phyloP scores from a whole-genome alignment of 2,797 vertebrate species.

The Malurus leucopterus region DNA sequence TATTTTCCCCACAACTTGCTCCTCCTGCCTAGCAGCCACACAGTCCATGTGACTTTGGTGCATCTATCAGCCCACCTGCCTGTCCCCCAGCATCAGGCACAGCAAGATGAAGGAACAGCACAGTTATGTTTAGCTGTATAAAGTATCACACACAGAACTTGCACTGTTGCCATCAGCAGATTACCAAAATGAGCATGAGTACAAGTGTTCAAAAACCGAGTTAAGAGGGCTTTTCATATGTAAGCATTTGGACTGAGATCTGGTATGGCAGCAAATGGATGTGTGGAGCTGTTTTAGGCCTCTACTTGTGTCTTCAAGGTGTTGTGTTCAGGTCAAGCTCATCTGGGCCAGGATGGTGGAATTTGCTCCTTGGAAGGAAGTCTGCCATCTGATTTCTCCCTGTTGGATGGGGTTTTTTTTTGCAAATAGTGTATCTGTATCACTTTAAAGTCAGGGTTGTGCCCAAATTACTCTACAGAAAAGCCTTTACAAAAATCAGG shows the following conservation, averaged over 20 bases:
- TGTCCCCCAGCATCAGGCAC: not conserved
- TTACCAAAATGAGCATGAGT: not conserved
- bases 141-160: not conserved
- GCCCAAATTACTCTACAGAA: not conserved
- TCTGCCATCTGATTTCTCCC: not conserved
- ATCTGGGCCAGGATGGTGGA: not conserved
- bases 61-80: not conserved
- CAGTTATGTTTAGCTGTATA: not conserved
- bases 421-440: not conserved
- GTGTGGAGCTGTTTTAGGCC: not conserved
- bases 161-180: not conserved
- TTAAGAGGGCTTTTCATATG: not conserved
- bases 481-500: not conserved
- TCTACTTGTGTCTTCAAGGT: not conserved
- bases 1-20: not conserved
- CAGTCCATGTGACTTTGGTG: fast-evolving
- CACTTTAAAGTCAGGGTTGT: not conserved
- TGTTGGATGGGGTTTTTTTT: not conserved
- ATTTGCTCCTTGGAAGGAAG: not conserved
- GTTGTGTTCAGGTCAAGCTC: not conserved
- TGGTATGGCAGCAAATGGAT: not conserved
- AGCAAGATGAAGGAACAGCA: not conserved
- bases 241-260: not conserved
- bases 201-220: not conserved
- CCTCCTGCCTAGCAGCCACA: not conserved